Conservation (phyloP, 2,113 vertebrate species). For the Prinia subflava region DNA sequence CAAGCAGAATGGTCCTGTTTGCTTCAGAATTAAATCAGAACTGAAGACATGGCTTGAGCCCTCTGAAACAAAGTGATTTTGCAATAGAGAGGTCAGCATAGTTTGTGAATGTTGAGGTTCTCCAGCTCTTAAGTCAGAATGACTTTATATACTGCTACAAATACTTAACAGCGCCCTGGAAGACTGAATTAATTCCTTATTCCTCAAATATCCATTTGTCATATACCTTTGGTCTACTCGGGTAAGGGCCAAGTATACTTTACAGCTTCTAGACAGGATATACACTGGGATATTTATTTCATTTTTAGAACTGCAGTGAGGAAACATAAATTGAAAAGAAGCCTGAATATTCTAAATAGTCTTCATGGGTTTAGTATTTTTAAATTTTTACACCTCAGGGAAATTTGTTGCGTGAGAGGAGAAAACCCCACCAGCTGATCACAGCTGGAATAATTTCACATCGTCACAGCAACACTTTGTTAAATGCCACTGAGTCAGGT, state of each 20-base stretch:
- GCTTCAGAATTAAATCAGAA: background rate
- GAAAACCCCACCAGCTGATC: background rate
- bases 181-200: background rate
- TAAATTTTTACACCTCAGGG: background rate
- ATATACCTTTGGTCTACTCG: background rate
- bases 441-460: background rate
- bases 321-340: background rate
- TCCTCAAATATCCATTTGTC: background rate
- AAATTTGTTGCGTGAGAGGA: background rate
- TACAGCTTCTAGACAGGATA: background rate
- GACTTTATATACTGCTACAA: background rate
- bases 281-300: background rate
- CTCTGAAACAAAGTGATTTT: background rate
- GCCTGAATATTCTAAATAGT: background rate
- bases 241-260: background rate
- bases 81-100: background rate
- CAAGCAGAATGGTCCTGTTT: background rate
- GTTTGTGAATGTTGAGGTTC: background rate
- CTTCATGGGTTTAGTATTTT: background rate
- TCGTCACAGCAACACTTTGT: background rate
- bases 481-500: background rate
- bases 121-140: background rate
- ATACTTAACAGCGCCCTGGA: background rate
- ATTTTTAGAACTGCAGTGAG: background rate
- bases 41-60: background rate